A percentile compares a stretch with the other conserved stretches of the same genome.
These are phyloP conservation scores for Anguilla obscura DNA, from an alignment of 2,797 vertebrate species.

Conservation along the genomic window DNA sequence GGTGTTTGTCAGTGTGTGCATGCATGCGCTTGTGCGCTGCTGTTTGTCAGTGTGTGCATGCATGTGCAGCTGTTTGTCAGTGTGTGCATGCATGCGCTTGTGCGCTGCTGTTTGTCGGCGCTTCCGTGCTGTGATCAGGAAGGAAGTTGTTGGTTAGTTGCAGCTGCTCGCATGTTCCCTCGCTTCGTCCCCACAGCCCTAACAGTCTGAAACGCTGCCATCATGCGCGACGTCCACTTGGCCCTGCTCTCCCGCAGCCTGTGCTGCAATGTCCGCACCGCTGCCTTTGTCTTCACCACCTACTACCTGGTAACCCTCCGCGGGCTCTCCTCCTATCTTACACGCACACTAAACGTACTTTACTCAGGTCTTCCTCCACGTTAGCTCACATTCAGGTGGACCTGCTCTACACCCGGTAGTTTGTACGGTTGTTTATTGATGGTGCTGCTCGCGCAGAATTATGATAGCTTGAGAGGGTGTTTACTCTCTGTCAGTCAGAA, in stretches of 20 bases:
- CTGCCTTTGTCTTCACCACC: slow-evolving; percentile 37
- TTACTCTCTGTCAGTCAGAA: neutral
- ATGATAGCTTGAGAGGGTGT: neutral
- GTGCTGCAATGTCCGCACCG: slow-evolving; percentile 52
- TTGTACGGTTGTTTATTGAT: neutral
- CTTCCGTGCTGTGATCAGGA: neutral
- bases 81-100: neutral
- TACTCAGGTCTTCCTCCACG: neutral
- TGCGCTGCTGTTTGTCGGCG: neutral
- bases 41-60: neutral
- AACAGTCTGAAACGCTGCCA: neutral
- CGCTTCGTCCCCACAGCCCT: neutral
- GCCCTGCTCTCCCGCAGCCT: slow-evolving; percentile 37
- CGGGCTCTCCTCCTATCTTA: neutral
- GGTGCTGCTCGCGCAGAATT: neutral
- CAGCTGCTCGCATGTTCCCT: neutral
- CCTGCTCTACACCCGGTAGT: neutral
- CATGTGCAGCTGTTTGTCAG: neutral
- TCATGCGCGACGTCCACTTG: slow-evolving; percentile 26
- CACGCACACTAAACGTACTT: neutral
- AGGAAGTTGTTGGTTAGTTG: slow-evolving; percentile 24
- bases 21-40: no score
- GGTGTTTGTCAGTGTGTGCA: no score
- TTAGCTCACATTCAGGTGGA: neutral
- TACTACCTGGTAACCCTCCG: slow-evolving; percentile 49